Base-by-base conservation (phyloP, 1,140 invertebrate species). In the Phymastichus coffea region DNA sequence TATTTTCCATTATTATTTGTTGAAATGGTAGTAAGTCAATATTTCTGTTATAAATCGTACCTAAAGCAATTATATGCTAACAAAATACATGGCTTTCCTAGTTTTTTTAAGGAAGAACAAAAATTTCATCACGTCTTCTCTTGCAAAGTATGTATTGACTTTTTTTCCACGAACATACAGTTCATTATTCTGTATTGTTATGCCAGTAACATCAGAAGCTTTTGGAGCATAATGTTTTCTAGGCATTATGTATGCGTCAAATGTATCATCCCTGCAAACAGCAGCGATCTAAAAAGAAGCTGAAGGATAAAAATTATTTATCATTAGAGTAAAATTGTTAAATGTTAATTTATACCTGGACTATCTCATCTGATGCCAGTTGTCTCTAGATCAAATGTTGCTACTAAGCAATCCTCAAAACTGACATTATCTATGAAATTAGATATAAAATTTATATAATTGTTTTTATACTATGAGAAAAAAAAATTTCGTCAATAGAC, bases 61-160 rank as follows among this genome's bases (percentile, higher is more conserved):
- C 47, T 61, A 10, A 58, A 65, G 10, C 55, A 40, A 33, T 65
- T 65, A 35, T 58, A 44, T n/a, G 63, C 58, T 26, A 65, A 10
- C 25, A 65, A 44, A 38, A 65, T 33, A 28, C 48, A 43, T 22
- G 35, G 35, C 15, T 59, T 53, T 19, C 26, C 26, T 22, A 33
- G 10, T 12, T 6, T 23, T 44, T 51, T 33, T 26, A 61, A 55
- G n/a, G 51, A 46, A 65, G 12, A 40, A 49, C 9, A 61, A 46
- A 14, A 65, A 61, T 15, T 40, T 54, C 33, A 30, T 22, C 0
- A 53, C 33, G 4, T 33, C 63, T 15, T 54, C 19, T 51, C 30
- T 28, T 12, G 51, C 14, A 7, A 55, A 40, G 1, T 10, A 30
- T 9, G 58, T 57, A 22, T 28, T 33, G 2, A 64, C 40, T 17